Conservation (phyloP, 2,797 vertebrate species). For the Malacoraja senta region DNA sequence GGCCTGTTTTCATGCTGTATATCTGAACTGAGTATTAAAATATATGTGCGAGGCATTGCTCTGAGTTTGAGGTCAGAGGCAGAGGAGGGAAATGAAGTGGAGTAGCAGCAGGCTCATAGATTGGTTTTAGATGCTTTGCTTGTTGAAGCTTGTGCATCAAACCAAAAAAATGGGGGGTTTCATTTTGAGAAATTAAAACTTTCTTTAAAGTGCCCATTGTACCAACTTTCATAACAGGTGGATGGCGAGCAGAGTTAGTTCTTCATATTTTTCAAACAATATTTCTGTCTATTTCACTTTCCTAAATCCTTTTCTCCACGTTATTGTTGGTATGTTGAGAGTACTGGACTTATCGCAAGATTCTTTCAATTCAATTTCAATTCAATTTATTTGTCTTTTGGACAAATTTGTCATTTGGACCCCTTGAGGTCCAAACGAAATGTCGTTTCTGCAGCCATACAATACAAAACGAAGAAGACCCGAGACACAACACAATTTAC, state of each 20-base stretch:
- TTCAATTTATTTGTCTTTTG: too few species aligned
- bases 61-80: background rate
- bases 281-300: background rate
- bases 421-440: too few species aligned
- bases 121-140: background rate
- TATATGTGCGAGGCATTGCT: background rate
- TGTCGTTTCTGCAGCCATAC: too few species aligned
- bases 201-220: too few species aligned
- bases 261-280: background rate
- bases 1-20: too few species aligned
- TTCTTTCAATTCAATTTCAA: too few species aligned
- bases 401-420: too few species aligned
- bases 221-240: too few species aligned
- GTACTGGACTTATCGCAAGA: too few species aligned
- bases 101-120: background rate
- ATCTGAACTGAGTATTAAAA: too few species aligned
- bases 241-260: background rate
- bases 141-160: background rate
- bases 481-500: too few species aligned
- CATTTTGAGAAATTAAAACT: background rate
- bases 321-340: background rate
- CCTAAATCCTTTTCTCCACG: background rate
- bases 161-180: background rate
- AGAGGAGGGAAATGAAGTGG: background rate
- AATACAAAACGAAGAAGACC: too few species aligned